Evolutionary conservation across 2,797 vertebrate species (phyloP), one percentile per base, ranked within the genome.

Genomic region (Channallabes apus): DNA sequence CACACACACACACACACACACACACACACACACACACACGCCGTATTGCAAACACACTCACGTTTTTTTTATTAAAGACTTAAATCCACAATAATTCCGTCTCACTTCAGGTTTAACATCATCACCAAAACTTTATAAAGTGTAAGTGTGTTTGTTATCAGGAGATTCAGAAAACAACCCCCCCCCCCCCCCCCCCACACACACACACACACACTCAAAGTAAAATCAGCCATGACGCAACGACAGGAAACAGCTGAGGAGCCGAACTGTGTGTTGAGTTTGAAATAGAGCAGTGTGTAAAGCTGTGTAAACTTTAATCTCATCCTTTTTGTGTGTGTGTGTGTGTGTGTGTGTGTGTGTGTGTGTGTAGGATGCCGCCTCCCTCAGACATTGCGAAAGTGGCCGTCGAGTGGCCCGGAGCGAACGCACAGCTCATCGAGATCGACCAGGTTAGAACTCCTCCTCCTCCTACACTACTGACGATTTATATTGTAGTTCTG

Each of bases 321-420:
- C 8, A 8, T 46, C 41, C 8, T 46, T 1, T 46, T 46, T 8
- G 3, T 46, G 41, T 59, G 58, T 20, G 58, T 59, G 58, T 59
- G 58, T 59, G 56, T 58, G 56, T 59, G 56, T 58, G 56, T 82
- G 79, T 58, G 58, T 71, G 82, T n/a, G 27, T 38, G 79, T 64
- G 54, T 58, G 46, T 75, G 56, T 15, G 4, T 86, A 89, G 90
- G 86, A 96, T 96, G 95, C 94, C 98, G 2, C 98, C 98, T 9
- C 97, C 97, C 0, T 96, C 94, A 4, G 98, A 99, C 93, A 97
- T 99, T 0, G 98, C 99, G 90, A 99, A 99, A 93, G 98, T 99
- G 92, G 98, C 98, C 72, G 97, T 99, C 9, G 98, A 99, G 88
- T 99, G 98, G 98, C 98, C 98, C 0, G 98, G 97, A 84, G 97